A percentile compares a stretch with the other conserved stretches of the same genome.
Conservation (phyloP, 2,113 vertebrate genomes). For the Steatornis caripensis region DNA sequence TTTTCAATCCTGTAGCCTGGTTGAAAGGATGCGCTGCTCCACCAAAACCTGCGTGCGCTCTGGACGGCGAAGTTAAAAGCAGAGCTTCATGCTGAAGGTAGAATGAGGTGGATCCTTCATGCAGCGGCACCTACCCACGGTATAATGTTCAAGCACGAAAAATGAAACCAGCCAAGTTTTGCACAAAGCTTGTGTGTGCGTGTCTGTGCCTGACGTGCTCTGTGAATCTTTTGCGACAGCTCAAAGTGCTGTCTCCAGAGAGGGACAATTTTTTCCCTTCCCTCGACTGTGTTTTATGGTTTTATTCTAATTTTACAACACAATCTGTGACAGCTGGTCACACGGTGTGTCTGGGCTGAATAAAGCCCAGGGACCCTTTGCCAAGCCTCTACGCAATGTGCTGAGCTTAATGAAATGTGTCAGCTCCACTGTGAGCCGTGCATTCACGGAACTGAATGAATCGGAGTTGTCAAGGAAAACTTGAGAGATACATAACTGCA, state of each 20-base stretch:
- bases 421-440: constrained; percentile 25
- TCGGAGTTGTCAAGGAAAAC: constrained; percentile 47
- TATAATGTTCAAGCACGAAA: neutral
- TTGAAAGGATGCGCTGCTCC: neutral
- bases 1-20: neutral
- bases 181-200: neutral
- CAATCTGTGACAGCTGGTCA: constrained; percentile 45
- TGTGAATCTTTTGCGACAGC: constrained; percentile 14
- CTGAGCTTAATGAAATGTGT: constrained; percentile 60
- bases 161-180: neutral
- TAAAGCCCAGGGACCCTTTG: constrained; percentile 34
- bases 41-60: neutral
- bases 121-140: neutral
- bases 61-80: neutral
- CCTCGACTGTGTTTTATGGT: constrained; percentile 14
- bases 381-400: constrained; percentile 40
- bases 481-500: neutral
- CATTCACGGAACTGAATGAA: constrained; percentile 48
- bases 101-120: constrained; percentile 5
- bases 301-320: constrained; percentile 54
- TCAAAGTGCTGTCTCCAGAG: neutral
- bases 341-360: constrained; percentile 52
- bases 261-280: neutral
- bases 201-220: neutral
- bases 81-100: neutral